phyloP scores from a whole-genome alignment of 2,888 invertebrate genomes.

The Apotomis turbidana region DNA sequence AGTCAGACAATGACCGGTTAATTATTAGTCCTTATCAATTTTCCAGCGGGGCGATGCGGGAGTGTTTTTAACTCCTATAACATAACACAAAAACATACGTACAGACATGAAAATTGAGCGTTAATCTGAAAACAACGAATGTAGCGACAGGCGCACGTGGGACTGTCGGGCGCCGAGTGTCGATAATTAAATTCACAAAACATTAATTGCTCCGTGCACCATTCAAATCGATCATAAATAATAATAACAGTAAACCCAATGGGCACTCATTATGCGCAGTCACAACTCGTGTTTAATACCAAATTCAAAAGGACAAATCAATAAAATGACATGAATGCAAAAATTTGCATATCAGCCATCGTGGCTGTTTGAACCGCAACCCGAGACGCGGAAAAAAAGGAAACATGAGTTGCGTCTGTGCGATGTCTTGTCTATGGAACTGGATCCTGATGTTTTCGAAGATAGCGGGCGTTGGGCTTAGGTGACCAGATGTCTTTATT shows the following conservation, averaged over 20 bases:
- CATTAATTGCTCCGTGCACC: constrained; percentile 16
- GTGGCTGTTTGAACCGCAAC: constrained; percentile 53
- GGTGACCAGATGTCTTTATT: constrained; percentile 6
- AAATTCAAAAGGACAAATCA: constrained; percentile 59
- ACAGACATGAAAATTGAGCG: too few relatives aligned
- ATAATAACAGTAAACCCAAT: constrained; percentile 27
- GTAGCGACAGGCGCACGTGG: not conserved
- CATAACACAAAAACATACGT: too few relatives aligned
- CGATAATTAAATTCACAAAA: constrained; percentile 16
- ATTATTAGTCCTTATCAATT: too few relatives aligned
- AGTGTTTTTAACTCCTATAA: too few relatives aligned
- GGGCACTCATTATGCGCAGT: constrained; percentile 56
- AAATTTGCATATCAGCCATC: constrained; percentile 65
- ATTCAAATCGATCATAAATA: constrained; percentile 24
- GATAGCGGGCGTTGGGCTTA: constrained; percentile 1
- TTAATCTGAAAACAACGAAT: not conserved
- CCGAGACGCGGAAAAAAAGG: constrained; percentile 52
- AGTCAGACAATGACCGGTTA: too few relatives aligned
- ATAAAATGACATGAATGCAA: constrained; percentile 53
- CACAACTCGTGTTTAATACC: constrained; percentile 50
- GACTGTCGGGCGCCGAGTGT: not conserved
- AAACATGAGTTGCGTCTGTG: constrained; percentile 53
- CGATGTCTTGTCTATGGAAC: constrained; percentile 13
- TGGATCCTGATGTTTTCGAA: constrained; percentile 1
- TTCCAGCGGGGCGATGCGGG: too few relatives aligned